Evolutionary conservation across 37 sponge, comb jelly and placozoan genomes (phyloP).

Genomic region (Cliona cf. orientalis): DNA sequence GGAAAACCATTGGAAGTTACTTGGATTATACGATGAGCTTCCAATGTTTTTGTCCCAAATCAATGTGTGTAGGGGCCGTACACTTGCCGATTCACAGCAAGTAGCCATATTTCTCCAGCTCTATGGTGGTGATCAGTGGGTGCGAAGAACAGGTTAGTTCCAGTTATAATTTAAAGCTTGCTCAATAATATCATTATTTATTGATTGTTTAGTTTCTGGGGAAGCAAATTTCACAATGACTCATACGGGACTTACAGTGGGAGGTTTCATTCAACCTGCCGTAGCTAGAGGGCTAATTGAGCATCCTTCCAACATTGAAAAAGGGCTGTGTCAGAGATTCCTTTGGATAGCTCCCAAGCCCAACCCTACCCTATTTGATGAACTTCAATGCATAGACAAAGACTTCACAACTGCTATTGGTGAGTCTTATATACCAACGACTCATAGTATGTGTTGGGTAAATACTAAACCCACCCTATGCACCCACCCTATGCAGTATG

Average conservation of each 20-base stretch:
- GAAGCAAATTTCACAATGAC: conserved; percentile 40
- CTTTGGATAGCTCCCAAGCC: conserved; percentile 2
- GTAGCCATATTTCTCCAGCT: conserved; percentile 40
- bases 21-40: conserved; percentile 17
- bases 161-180: neutral
- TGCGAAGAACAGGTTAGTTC: conserved; percentile 37
- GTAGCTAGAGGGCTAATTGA: conserved; percentile 15
- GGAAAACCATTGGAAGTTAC: conserved; percentile 8
- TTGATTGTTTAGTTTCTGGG: conserved; percentile 24
- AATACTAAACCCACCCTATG: too few relatives aligned
- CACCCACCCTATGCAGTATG: too few relatives aligned
- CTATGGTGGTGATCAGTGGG: conserved; percentile 36
- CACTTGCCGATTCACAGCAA: conserved; percentile 31
- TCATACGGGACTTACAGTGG: conserved; percentile 25
- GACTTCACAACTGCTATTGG: neutral
- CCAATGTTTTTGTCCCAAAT: conserved; percentile 35
- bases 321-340: conserved; percentile 5
- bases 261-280: conserved; percentile 41
- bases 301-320: neutral
- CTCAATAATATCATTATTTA: neutral
- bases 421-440: too few relatives aligned
- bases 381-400: neutral
- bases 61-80: conserved; percentile 23
- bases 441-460: too few relatives aligned
- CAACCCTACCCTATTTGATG: neutral